Base-by-base conservation (phyloP, 1,140 invertebrate species). In the Nixonia krombeini region DNA sequence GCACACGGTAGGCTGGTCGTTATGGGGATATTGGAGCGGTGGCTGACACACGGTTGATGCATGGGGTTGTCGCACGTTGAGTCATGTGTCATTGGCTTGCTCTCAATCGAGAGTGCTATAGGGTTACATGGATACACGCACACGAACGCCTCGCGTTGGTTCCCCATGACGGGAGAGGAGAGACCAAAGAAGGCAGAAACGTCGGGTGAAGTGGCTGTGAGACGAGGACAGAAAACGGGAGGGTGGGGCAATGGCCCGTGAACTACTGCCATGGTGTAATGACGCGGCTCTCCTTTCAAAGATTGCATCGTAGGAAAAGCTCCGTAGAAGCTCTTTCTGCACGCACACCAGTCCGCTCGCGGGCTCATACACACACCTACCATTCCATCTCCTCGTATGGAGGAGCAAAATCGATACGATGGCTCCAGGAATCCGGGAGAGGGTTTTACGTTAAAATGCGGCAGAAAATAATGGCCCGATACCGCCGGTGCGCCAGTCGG, bases 211-310 rank as follows among this genome's bases (percentile, higher is more conserved):
- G 47, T 21, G 53, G 47, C 47, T 18, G 64, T 57, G 47, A 65
- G 45, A 47, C 28, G 64, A 56, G 35, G 67, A 50, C 26, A 45
- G 63, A 45, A 46, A 42, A 45, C 72, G 72, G 62, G 72, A 56
- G 69, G 74, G 56, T 65, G 72, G 74, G 73, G 79, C 81, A 85
- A 84, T 85, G 82, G 82, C 68, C 81, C 82, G 79, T 84, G 80
- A 84, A 84, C 79, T 75, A 76, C 79, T 74, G 73, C 78, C 66
- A 74, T 71, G 76, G 71, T 77, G 81, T 85, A 85, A 85, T 85
- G 84, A 85, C 77, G 84, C 84, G 82, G 78, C 75, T 84, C 84
- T 85, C 79, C 76, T 85, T 85, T 85, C 82, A 83, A 83, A 85
- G 83, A 85, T 84, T 84, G 81, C 83, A 84, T 83, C 81, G 79